These are phyloP conservation scores for Scrobipalpa atriplicella DNA, from an alignment of 2,888 invertebrate species.

Conservation along the genomic window DNA sequence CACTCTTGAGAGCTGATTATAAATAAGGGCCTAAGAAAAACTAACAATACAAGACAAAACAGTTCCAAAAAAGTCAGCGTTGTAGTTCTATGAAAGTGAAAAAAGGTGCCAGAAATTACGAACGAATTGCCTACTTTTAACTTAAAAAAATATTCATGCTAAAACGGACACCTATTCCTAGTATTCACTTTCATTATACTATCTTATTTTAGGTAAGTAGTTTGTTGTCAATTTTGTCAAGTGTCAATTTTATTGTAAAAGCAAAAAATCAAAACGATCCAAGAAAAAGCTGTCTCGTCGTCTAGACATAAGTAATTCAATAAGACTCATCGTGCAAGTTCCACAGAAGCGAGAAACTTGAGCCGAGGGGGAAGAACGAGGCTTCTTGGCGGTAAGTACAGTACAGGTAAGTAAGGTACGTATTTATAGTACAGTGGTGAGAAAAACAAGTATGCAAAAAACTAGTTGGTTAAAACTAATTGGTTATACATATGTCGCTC, in stretches of 20 bases:
- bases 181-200: too few relatives aligned
- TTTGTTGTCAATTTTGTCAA: too few relatives aligned
- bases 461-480: constrained; percentile 10
- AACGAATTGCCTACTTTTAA: too few relatives aligned
- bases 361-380: not conserved
- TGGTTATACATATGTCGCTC: not conserved
- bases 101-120: too few relatives aligned
- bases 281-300: constrained; percentile 13
- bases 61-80: too few relatives aligned
- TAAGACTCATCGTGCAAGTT: constrained; percentile 13
- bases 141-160: too few relatives aligned
- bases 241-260: not conserved
- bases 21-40: too few relatives aligned
- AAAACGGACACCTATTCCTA: too few relatives aligned
- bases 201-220: too few relatives aligned
- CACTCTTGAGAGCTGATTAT: too few relatives aligned
- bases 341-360: not conserved
- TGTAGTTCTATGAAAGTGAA: too few relatives aligned
- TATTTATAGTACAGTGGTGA: not conserved
- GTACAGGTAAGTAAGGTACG: not conserved
- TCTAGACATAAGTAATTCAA: constrained; percentile 22
- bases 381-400: not conserved
- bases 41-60: too few relatives aligned
- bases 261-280: not conserved
- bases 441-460: not conserved